phyloP scores from a whole-genome alignment of 1,140 invertebrate genomes.

The Colletes gigas region DNA sequence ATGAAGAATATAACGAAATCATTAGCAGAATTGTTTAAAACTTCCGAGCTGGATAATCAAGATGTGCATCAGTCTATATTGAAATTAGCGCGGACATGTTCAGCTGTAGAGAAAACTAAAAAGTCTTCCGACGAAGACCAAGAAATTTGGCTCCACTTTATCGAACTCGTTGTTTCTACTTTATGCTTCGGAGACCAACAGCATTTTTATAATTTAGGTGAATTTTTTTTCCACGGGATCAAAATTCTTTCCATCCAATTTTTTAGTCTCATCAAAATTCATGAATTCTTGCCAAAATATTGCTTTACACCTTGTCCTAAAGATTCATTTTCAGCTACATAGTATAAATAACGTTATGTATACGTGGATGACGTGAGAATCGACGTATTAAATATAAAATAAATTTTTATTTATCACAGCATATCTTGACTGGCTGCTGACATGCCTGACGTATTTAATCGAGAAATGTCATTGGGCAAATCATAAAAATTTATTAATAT shows the following conservation, averaged over 20 bases:
- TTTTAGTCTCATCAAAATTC: not conserved
- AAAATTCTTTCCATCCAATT: too few species aligned
- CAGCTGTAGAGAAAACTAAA: conserved; percentile 61
- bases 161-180: conserved; percentile 72
- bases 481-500: conserved; percentile 69
- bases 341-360: too few species aligned
- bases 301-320: too few species aligned
- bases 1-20: conserved; percentile 74
- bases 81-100: conserved; percentile 71
- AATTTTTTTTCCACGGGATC: not conserved
- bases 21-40: conserved; percentile 68
- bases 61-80: conserved; percentile 74
- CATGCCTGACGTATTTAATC: conserved; percentile 80
- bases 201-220: conserved; percentile 83
- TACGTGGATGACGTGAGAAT: too few species aligned
- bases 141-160: conserved; percentile 69
- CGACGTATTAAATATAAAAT: conserved; percentile 3
- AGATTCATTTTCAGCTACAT: too few species aligned
- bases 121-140: conserved; percentile 50
- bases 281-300: not conserved
- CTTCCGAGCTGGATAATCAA: conserved; percentile 67
- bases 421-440: conserved; percentile 81
- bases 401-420: conserved; percentile 71
- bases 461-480: conserved; percentile 78
- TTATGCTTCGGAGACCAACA: conserved; percentile 75